phyloP scores from a whole-genome alignment of 2,888 invertebrate genomes.

The Strigamia crassipes region DNA sequence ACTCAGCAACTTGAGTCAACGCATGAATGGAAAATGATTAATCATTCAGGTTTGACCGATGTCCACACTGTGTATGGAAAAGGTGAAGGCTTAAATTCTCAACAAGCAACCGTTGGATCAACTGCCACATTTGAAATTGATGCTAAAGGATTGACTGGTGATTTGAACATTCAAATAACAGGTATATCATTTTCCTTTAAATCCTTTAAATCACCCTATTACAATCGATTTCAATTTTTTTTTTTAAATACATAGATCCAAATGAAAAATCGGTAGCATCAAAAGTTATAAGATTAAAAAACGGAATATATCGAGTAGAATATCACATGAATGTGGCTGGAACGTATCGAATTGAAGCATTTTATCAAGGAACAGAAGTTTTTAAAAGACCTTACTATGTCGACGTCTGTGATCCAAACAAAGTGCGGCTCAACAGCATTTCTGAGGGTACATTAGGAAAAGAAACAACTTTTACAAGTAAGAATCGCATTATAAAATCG shows the following conservation, averaged over 20 bases:
- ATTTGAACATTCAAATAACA: conserved; percentile 62
- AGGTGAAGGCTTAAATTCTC: conserved; percentile 59
- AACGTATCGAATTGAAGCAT: conserved; percentile 71
- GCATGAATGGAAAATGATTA: conserved; percentile 43
- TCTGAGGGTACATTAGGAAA: conserved; percentile 60
- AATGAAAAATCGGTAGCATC: conserved; percentile 63
- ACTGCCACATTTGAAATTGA: conserved; percentile 61
- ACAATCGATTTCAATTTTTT: too few species aligned
- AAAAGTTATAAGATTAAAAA: conserved; percentile 58
- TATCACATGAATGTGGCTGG: conserved; percentile 79
- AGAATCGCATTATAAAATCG: conserved; percentile 61
- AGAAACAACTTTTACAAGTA: conserved; percentile 60
- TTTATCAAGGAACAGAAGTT: conserved; percentile 67
- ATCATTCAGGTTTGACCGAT: conserved; percentile 43
- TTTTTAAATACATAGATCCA: conserved; percentile 58
- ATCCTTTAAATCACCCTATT: too few species aligned
- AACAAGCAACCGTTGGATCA: conserved; percentile 59
- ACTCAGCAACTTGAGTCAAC: conserved; percentile 14
- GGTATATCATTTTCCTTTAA: conserved; percentile 58
- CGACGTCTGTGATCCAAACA: conserved; percentile 68
- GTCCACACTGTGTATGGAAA: conserved; percentile 50
- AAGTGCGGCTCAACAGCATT: conserved; percentile 61
- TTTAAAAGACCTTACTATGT: conserved; percentile 69
- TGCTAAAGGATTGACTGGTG: conserved; percentile 61
- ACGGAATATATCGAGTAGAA: conserved; percentile 67